Evolutionary conservation across 2,797 vertebrate genomes (phyloP).

Genomic region (Poeciliopsis paucimaculata): DNA sequence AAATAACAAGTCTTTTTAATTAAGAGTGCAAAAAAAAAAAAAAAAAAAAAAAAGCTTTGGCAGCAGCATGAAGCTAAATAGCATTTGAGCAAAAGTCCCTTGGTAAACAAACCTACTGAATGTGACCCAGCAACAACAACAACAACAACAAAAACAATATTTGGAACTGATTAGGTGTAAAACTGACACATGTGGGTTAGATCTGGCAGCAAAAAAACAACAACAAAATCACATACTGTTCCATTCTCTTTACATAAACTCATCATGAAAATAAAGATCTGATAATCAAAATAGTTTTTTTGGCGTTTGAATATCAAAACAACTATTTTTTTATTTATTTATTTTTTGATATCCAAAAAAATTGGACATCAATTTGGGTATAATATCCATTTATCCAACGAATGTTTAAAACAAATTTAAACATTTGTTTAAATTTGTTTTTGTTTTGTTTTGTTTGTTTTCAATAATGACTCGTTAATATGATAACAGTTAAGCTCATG

Average conservation of each 20-base stretch:
- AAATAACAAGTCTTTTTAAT: conserved; percentile 52
- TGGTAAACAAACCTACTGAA: conserved; percentile 52
- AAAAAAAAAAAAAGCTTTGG: conserved; percentile 33
- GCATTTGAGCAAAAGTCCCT: conserved; percentile 22
- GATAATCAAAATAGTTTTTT: background rate
- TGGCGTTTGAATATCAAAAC: background rate
- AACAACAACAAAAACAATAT: background rate
- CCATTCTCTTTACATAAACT: background rate
- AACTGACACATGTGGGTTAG: conserved; percentile 50
- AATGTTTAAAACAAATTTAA: background rate
- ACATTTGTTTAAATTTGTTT: too few species aligned
- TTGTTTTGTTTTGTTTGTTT: background rate
- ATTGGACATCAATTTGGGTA: background rate
- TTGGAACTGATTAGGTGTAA: conserved; percentile 19
- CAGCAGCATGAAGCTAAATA: conserved; percentile 27
- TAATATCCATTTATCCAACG: background rate
- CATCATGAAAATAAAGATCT: background rate
- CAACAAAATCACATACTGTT: conserved; percentile 6
- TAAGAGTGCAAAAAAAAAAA: conserved; percentile 40
- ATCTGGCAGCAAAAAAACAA: conserved; percentile 29
- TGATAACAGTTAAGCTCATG: background rate
- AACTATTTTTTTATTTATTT: too few species aligned
- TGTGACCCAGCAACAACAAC: conserved; percentile 34
- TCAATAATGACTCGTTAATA: background rate
- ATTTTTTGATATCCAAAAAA: too few species aligned